Conservation (phyloP, 2,888 invertebrate species). For the Acleris emargana region DNA sequence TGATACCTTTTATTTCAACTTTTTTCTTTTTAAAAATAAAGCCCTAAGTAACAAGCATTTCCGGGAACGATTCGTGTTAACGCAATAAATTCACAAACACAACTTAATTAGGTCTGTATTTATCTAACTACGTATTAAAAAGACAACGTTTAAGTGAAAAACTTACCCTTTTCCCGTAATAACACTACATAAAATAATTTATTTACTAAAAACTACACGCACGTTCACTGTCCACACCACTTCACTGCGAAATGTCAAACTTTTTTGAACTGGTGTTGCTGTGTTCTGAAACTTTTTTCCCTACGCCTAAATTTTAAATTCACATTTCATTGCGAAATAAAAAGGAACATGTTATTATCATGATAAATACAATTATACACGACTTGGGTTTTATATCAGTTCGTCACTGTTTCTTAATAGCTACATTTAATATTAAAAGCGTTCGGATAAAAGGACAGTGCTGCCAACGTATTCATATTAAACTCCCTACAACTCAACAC, state of each 20-base stretch:
- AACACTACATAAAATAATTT: conserved; percentile 74
- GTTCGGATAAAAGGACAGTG: conserved; percentile 39
- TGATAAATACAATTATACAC: too few relatives aligned
- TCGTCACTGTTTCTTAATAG: too few relatives aligned
- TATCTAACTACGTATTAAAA: conserved; percentile 41
- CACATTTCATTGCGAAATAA: not conserved
- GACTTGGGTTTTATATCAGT: too few relatives aligned
- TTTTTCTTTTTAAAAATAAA: conserved; percentile 67
- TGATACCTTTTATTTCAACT: conserved; percentile 73
- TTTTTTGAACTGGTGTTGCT: conserved; percentile 60
- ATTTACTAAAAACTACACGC: conserved; percentile 65
- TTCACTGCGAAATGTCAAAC: conserved; percentile 75
- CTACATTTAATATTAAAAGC: not conserved
- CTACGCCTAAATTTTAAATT: conserved; percentile 19
- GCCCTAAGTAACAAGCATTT: conserved; percentile 62
- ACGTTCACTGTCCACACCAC: conserved; percentile 75
- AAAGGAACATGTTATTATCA: not conserved
- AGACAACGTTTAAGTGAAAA: conserved; percentile 64
- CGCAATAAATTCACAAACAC: conserved; percentile 35
- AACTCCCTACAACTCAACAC: conserved; percentile 48
- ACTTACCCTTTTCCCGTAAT: conserved; percentile 68
- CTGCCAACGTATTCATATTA: conserved; percentile 51
- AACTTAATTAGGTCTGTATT: conserved; percentile 31
- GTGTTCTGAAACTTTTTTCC: conserved; percentile 45
- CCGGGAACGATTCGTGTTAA: conserved; percentile 56